Conservation (phyloP, 2,113 vertebrate genomes). For the Chionomys nivalis region DNA sequence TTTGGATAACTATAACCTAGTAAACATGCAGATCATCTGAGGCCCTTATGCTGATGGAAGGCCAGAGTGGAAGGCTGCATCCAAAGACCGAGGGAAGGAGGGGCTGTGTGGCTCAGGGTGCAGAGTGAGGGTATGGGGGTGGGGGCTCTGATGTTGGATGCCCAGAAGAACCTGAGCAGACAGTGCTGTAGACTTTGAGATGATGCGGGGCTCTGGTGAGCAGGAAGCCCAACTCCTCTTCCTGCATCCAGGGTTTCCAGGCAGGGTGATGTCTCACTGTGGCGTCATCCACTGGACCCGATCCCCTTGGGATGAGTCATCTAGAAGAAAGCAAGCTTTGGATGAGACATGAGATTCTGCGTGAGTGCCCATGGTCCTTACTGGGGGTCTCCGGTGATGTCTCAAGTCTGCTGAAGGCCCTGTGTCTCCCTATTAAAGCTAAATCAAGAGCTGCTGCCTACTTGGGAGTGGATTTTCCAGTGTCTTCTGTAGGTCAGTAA, state of each 20-base stretch:
- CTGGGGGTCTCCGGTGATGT: no score
- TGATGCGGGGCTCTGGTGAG: neutral
- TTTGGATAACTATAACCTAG: neutral
- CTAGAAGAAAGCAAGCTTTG: neutral
- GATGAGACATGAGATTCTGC: neutral
- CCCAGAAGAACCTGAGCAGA: neutral
- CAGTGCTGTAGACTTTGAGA: neutral
- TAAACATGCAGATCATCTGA: neutral
- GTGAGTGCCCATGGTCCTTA: neutral
- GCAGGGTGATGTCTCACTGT: neutral
- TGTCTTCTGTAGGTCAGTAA: neutral
- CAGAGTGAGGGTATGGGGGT: neutral
- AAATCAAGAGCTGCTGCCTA: neutral
- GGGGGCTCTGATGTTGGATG: neutral
- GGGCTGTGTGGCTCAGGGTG: neutral
- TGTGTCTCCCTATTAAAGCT: neutral
- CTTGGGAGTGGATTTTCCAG: neutral
- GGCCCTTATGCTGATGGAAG: neutral
- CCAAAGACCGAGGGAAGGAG: neutral
- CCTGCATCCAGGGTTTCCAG: neutral
- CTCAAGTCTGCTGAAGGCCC: neutral
- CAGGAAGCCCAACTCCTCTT: neutral
- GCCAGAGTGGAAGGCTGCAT: neutral
- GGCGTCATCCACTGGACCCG: neutral
- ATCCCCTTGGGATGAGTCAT: neutral